Percentiles rank a stretch among this genome's conserved stretches.
Evolutionary conservation across 2,113 vertebrate genomes (phyloP).

Genomic region (Bubo blakistoni): DNA sequence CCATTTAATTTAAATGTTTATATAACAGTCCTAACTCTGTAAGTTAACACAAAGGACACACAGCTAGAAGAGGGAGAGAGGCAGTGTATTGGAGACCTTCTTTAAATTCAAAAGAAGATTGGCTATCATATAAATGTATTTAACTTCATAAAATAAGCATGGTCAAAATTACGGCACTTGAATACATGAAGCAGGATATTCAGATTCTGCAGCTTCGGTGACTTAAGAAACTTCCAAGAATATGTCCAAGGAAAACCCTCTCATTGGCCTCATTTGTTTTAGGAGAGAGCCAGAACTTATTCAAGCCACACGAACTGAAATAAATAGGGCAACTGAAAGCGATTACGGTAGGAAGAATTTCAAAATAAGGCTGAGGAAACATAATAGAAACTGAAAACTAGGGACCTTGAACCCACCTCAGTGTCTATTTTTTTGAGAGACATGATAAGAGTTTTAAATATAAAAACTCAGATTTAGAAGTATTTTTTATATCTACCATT

Average conservation of each 20-base stretch:
- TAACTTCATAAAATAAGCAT: not conserved
- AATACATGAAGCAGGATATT: not conserved
- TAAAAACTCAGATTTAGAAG: not conserved
- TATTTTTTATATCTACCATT: not conserved
- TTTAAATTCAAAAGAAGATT: not conserved
- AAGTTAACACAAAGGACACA: not conserved
- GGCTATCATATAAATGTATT: not conserved
- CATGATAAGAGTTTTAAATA: not conserved
- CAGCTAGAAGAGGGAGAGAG: not conserved
- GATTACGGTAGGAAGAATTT: not conserved
- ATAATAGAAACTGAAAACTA: not conserved
- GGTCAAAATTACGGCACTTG: not conserved
- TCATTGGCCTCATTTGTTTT: not conserved
- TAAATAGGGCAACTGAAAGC: not conserved
- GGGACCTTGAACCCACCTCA: not conserved
- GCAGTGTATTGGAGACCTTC: not conserved
- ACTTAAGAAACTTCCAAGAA: not conserved
- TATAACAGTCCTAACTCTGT: not conserved
- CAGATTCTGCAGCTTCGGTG: not conserved
- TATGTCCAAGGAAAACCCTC: not conserved
- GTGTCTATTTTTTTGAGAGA: not conserved
- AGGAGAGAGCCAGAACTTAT: not conserved
- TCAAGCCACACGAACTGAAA: not conserved
- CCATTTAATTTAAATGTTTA: not conserved
- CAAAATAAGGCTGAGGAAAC: not conserved